Evolutionary conservation across 2,888 invertebrate genomes (phyloP).

Genomic region (Auanema sp.): DNA sequence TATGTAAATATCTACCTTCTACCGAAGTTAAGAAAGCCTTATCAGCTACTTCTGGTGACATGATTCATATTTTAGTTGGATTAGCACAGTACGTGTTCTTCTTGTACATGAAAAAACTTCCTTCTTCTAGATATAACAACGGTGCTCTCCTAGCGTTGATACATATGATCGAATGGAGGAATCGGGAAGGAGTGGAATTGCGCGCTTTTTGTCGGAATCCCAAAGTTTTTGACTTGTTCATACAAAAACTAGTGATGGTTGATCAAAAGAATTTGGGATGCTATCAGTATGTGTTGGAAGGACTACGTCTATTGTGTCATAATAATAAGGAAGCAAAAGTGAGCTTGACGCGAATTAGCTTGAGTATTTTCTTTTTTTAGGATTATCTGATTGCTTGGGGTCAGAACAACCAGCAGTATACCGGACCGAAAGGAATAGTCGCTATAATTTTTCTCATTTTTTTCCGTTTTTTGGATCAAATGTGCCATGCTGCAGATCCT

Average conservation of each 20-base stretch:
- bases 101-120: neutral
- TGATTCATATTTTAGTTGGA: neutral
- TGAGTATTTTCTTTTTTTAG: neutral
- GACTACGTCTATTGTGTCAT: neutral
- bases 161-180: conserved; percentile 1
- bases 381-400: neutral
- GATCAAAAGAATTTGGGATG: neutral
- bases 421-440: conserved; percentile 2
- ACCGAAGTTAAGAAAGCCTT: neutral
- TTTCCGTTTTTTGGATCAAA: neutral
- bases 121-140: neutral
- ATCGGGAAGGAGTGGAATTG: neutral
- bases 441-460: neutral
- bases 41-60: no score
- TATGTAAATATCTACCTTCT: neutral
- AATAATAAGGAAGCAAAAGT: neutral
- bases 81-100: neutral
- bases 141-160: neutral
- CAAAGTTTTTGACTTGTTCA: neutral
- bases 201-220: neutral
- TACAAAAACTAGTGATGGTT: neutral
- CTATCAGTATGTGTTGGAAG: conserved; percentile 2
- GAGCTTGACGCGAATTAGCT: neutral
- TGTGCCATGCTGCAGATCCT: neutral
- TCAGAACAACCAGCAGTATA: conserved; percentile 1